Evolutionary conservation across 2,888 invertebrate genomes (phyloP).

Genomic region (Eupithecia insigniata): DNA sequence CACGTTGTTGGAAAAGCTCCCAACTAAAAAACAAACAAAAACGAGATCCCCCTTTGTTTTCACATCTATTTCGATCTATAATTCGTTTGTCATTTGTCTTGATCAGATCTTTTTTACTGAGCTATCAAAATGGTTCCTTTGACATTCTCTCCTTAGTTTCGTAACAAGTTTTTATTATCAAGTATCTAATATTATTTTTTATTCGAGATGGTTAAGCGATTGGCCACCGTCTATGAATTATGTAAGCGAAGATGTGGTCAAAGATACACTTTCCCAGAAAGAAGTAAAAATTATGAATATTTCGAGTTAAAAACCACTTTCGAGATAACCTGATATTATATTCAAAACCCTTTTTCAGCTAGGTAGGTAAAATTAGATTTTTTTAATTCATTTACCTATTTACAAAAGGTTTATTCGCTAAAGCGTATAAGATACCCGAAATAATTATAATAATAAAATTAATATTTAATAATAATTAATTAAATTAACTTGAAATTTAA

Average conservation of each 20-base stretch:
- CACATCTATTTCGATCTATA: background rate
- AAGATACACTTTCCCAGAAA: background rate
- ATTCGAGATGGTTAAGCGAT: background rate
- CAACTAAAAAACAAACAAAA: constrained; percentile 1
- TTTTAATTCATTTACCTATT: too few relatives aligned
- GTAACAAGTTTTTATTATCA: background rate
- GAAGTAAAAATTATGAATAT: background rate
- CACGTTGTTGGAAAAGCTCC: background rate
- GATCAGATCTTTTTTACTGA: constrained; percentile 7
- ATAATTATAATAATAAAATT: too few relatives aligned
- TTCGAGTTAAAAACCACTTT: background rate
- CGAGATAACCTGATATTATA: too few relatives aligned
- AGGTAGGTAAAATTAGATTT: background rate
- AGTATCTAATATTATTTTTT: background rate
- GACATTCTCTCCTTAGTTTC: background rate
- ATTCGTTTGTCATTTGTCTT: constrained; percentile 7
- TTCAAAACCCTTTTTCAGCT: background rate
- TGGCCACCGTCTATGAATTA: background rate
- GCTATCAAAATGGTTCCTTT: background rate
- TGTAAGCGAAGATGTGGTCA: background rate
- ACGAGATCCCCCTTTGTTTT: background rate
- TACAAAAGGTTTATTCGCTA: too few relatives aligned
- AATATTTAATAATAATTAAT: too few relatives aligned
- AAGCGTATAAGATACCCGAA: too few relatives aligned
- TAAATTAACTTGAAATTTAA: too few relatives aligned